phyloP scores from a whole-genome alignment of 1,140 invertebrate species.

The Megalopta genalis region DNA sequence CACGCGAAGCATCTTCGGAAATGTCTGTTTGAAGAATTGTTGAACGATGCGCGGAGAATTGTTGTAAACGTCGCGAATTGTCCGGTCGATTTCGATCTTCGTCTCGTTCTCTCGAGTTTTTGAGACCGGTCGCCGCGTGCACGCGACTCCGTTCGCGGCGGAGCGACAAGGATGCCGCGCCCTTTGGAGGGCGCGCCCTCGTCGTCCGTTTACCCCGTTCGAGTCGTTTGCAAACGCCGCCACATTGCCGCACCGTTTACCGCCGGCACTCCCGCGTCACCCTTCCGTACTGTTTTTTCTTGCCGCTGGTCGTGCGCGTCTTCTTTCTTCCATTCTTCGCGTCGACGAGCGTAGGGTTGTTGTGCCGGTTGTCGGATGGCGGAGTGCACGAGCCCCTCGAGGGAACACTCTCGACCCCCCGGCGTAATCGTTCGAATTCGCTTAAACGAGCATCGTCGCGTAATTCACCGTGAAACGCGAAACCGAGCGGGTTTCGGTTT shows the following conservation, averaged over 20 bases:
- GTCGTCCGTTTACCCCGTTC: slow-evolving; percentile 34
- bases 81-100: no score
- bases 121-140: not conserved
- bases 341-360: slow-evolving; percentile 6
- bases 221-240: slow-evolving; percentile 25
- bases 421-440: slow-evolving; percentile 6
- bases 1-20: no score
- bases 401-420: not conserved
- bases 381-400: not conserved
- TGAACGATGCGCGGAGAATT: no score
- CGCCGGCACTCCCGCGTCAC: slow-evolving; percentile 17
- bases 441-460: slow-evolving; percentile 46
- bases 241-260: not conserved
- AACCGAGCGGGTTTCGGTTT: not conserved
- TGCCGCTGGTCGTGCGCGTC: slow-evolving; percentile 28
- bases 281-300: slow-evolving; percentile 20
- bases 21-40: no score
- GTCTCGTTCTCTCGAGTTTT: no score
- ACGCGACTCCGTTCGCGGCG: not conserved
- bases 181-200: slow-evolving; percentile 13
- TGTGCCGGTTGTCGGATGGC: not conserved
- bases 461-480: slow-evolving; percentile 41
- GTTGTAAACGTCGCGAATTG: no score
- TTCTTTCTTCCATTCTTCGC: not conserved
- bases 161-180: slow-evolving; percentile 10